These are phyloP conservation scores for Yoshiicerus persimilis DNA, from an alignment of 1,140 invertebrate genomes.

Conservation along the genomic window DNA sequence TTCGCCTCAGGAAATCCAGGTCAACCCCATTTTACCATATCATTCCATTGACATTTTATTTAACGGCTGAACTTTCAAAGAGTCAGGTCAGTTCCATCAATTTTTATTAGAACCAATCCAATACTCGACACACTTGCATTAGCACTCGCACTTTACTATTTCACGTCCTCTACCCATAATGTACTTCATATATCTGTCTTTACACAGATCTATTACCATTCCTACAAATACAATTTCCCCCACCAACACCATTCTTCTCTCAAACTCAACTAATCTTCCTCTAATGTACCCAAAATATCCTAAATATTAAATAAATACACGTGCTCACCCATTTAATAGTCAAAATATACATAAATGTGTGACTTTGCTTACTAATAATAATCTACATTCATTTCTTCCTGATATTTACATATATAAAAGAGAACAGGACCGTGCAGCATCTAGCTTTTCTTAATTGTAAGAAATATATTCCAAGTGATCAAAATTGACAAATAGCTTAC, in stretches of 20 bases:
- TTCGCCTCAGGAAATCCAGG: not conserved
- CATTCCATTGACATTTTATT: slow-evolving; percentile 23
- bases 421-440: too few relatives aligned
- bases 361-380: not conserved
- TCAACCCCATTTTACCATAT: slow-evolving; percentile 11
- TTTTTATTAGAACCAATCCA: slow-evolving; percentile 18
- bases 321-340: not conserved
- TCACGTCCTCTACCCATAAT: not conserved
- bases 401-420: not conserved
- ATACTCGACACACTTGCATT: not conserved
- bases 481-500: too few relatives aligned
- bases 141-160: not conserved
- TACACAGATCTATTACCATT: not conserved
- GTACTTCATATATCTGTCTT: not conserved
- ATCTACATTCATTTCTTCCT: not conserved
- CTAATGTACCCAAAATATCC: too few relatives aligned
- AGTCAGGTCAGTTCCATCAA: slow-evolving; percentile 21
- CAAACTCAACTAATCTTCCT: not conserved
- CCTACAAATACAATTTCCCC: not conserved
- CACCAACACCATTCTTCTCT: not conserved
- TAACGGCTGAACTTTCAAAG: slow-evolving; percentile 19
- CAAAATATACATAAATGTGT: not conserved
- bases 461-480: too few relatives aligned
- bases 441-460: too few relatives aligned
- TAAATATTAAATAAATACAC: too few relatives aligned